Evolutionary conservation across 2,888 invertebrate species (phyloP).

Genomic region (Globia sparganii): DNA sequence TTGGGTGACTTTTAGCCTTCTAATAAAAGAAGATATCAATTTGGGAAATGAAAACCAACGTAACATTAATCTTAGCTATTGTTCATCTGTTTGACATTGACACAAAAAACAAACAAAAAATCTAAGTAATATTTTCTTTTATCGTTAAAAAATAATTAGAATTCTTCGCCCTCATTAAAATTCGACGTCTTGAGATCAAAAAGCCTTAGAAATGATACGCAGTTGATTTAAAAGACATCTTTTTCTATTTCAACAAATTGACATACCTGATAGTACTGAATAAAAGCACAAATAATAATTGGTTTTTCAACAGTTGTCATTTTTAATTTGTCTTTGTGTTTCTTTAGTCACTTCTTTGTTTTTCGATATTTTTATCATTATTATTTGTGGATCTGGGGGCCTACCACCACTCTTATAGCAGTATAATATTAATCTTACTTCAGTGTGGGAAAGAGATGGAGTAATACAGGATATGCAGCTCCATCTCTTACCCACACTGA

Average conservation of each 20-base stretch:
- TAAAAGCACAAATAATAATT: constrained; percentile 16
- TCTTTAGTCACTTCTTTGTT: not conserved
- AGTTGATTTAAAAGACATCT: constrained; percentile 41
- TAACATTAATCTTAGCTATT: constrained; percentile 10
- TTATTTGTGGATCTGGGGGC: not conserved
- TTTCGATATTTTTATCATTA: not conserved
- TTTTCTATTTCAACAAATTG: constrained; percentile 41
- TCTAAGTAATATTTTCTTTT: constrained; percentile 34
- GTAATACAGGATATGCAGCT: too few species aligned
- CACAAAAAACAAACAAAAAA: constrained; percentile 15
- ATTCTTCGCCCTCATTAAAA: constrained; percentile 69
- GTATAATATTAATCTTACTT: too few species aligned
- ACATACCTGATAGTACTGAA: constrained; percentile 6
- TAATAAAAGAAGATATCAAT: constrained; percentile 9
- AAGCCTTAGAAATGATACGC: constrained; percentile 57
- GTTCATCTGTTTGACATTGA: constrained; percentile 30
- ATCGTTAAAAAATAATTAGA: constrained; percentile 62
- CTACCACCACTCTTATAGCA: too few species aligned
- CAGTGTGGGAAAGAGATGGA: too few species aligned
- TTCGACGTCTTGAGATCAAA: constrained; percentile 67
- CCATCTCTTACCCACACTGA: too few species aligned
- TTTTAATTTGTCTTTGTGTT: constrained; percentile 3
- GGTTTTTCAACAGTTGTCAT: not conserved
- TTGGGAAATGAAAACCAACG: not conserved
- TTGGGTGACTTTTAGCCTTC: too few species aligned